Base-by-base conservation (phyloP, 2,888 invertebrate genomes). In the Melanargia galathea region DNA sequence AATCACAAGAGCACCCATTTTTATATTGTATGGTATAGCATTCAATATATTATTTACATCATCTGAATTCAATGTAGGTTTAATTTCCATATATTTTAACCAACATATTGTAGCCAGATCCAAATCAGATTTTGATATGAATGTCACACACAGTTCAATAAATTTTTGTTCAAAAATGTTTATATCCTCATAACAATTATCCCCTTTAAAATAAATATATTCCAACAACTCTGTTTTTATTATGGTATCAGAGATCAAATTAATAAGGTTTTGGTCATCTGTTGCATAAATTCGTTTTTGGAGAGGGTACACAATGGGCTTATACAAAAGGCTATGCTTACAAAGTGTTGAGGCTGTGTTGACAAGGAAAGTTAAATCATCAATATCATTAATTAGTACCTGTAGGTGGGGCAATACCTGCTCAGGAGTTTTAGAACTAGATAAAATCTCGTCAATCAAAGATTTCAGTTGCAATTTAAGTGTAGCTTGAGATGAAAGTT, bases 101-200 rank as follows among this genome's bases (percentile, higher is more conserved):
- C 90, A 90, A 73, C 89, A 88, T 71, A 90, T 87, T 48, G 87
- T 86, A 65, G 89, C 90, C 68, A 91, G 78, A 75, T 90, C 90
- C 69, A 90, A 81, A 78, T 91, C 89, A 59, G 81, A 77, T 68
- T 89, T 86, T 10, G 80, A 76, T 72, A 90, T 76, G 75, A 90
- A 90, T 62, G 73, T 71, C 26, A 81, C 75, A 75, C 87, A 87
- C 20, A 90, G 75, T 66, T 89, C 79, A 71, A 81, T 80, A 68
- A 79, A 80, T 65, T 78, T 78, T 63, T 78, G 75, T 48, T 83
- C 77, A 79, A 85, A 85, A 45, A 91, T 69, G 72, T 86, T 80
- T 2, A 80, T 61, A 68, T 74, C 71, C 56, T 80, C 75, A 77
- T 90, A 91, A 61, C 70, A 71, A 66, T 76, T 80, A 63, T 80